Base-by-base conservation (phyloP, 2,888 invertebrate genomes). In the Physocephala rufipes region DNA sequence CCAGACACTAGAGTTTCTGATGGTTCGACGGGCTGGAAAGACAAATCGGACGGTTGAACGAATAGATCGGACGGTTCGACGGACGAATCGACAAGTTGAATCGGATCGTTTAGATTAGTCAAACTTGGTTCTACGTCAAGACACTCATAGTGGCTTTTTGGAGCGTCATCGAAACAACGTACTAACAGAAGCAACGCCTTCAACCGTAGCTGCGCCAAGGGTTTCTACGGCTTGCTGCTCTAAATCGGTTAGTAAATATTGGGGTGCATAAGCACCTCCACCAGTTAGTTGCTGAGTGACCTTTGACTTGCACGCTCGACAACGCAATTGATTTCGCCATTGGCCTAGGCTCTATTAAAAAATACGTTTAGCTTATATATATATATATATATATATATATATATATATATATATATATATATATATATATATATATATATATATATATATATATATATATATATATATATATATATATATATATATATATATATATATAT, bases 341-440 rank as follows among this genome's bases (percentile, higher is more conserved):
- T 49, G 49, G 49, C 49, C 16, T 15, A 49, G 49, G 49, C 19
- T 49, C 49, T 49, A n/a, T 49, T 49, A n/a, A 19, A 49, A 49
- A 49, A 49, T 5, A 12, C 16, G 49, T n/a, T n/a, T n/a, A n/a
- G n/a, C n/a, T 49, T 19, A 49, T 19, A 49, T 49, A 49, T 49
- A n/a, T n/a, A n/a, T n/a, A n/a, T n/a, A n/a, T n/a, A n/a, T n/a
- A n/a, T n/a, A n/a, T n/a, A n/a, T n/a, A n/a, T n/a, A n/a, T n/a
- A n/a, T n/a, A n/a, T n/a, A n/a, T n/a, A n/a, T n/a, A n/a, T n/a
- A n/a, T n/a, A n/a, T n/a, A n/a, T n/a, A n/a, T n/a, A n/a, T n/a
- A n/a, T n/a, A n/a, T n/a, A n/a, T n/a, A n/a, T n/a, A n/a, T n/a
- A n/a, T n/a, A n/a, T n/a, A n/a, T n/a, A n/a, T n/a, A n/a, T n/a